Conservation (phyloP, 2,113 vertebrate genomes). For the Periophthalmodon schlosseri region DNA sequence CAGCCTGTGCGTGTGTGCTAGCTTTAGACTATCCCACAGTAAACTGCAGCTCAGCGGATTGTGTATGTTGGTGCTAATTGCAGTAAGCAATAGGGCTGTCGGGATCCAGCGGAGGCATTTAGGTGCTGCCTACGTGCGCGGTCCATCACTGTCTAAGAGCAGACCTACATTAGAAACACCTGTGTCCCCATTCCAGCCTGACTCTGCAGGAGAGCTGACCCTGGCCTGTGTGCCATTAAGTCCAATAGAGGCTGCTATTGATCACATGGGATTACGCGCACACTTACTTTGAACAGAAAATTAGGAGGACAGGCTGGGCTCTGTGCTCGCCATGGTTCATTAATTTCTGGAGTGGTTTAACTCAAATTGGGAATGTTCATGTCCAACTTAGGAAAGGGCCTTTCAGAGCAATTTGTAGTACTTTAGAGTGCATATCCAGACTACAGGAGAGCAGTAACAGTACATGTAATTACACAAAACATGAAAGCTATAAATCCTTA, state of each 20-base stretch:
- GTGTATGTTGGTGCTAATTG: constrained; percentile 74
- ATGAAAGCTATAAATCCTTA: neutral
- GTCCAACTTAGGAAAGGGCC: constrained; percentile 43
- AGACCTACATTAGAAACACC: constrained; percentile 78
- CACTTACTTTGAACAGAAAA: constrained; percentile 47
- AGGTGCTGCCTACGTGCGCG: constrained; percentile 54
- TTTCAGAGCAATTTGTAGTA: constrained; percentile 45
- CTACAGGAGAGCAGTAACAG: neutral
- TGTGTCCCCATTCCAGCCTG: constrained; percentile 74
- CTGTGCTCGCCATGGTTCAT: constrained; percentile 24
- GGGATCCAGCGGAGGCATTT: constrained; percentile 72
- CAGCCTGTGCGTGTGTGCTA: constrained; percentile 61
- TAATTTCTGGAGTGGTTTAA: constrained; percentile 55
- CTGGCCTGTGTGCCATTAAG: constrained; percentile 47
- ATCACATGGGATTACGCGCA: constrained; percentile 51
- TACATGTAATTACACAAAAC: neutral
- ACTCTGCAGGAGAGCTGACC: constrained; percentile 57
- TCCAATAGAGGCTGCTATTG: constrained; percentile 53
- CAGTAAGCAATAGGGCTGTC: constrained; percentile 79
- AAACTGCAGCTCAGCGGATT: constrained; percentile 71
- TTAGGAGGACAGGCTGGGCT: constrained; percentile 25
- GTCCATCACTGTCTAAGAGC: constrained; percentile 66
- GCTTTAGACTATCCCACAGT: constrained; percentile 53
- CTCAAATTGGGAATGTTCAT: constrained; percentile 57
- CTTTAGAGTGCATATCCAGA: constrained; percentile 13